Evolutionary conservation across 92 coral and sea anemone genomes (phyloP).

Genomic region (Zoanthus sansibaricus): DNA sequence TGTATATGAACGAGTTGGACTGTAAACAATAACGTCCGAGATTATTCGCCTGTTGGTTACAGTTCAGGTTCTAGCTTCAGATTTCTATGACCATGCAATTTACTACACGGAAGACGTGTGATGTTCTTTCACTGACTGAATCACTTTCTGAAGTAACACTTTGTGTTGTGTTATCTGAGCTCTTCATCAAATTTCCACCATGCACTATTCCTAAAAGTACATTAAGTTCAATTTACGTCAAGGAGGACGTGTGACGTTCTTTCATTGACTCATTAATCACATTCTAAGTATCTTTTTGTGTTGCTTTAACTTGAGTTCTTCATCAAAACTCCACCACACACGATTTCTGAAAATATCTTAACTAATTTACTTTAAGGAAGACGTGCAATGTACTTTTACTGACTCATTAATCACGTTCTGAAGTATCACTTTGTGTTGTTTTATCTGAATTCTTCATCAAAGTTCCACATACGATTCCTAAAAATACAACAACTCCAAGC

Average conservation of each 20-base stretch:
- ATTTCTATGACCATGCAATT: no score
- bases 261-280: background rate
- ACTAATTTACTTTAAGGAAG: background rate
- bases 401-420: background rate
- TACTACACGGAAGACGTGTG: background rate
- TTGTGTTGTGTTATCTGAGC: background rate
- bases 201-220: no score
- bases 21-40: no score
- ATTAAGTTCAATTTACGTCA: no score
- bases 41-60: no score
- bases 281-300: background rate
- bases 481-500: conserved; percentile 84
- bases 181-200: background rate
- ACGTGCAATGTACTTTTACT: background rate
- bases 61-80: no score
- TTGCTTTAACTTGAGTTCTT: conserved; percentile 43
- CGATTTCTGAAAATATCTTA: no score
- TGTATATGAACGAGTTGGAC: no score
- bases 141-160: background rate
- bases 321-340: background rate
- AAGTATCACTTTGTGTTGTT: conserved; percentile 24
- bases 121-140: background rate
- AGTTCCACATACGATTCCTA: conserved; percentile 74
- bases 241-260: background rate
- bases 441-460: conserved; percentile 54